Base-by-base conservation (phyloP, 2,113 vertebrate species). In the Okapia johnstoni region DNA sequence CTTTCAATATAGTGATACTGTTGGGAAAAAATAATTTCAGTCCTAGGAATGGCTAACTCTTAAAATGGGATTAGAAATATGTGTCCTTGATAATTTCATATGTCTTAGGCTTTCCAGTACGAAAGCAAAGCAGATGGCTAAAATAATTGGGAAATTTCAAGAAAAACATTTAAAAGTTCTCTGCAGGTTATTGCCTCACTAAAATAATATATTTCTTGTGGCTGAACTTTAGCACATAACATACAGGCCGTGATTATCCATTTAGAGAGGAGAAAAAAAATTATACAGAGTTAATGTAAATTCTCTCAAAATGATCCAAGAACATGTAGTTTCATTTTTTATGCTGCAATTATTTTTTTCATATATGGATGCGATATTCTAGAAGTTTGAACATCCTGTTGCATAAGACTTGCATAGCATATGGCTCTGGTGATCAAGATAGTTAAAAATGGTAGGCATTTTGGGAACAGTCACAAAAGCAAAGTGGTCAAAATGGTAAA, bases 321-420 rank as follows among this genome's bases (percentile, higher is more conserved):
- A 52, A 61, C 11, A 52, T 61, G 36, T 17, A 89, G 48, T 83
- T 91, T 94, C 12, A 88, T 96, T 97, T 94, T 90, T 94, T 93
- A 58, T 36, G 10, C 50, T 94, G 33, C 21, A 88, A 12, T 79
- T 63, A 76, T 30, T 57, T 89, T 94, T 46, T 79, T 30, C 28
- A 50, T 40, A 33, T 48, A 92, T 89, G 50, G 79, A 54, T 61
- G 8, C 33, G 73, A 5, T 90, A 55, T 80, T 70, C 79, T 92
- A 21, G 93, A 61, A 73, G 28, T 81, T 40, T 85, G 40, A 79
- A 40, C 52, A 91, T 52, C 9, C 11, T n/a, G 46, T 93, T 93
- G 76, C 19, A 19, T 66, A 90, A 76, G 21, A n/a, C 60, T 70
- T 87, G 73, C 26, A 76, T 10, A 73, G 25, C 21, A 81, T 79